These are phyloP conservation scores for Rotaria socialis DNA, from an alignment of 2,888 invertebrate species.

Conservation along the genomic window DNA sequence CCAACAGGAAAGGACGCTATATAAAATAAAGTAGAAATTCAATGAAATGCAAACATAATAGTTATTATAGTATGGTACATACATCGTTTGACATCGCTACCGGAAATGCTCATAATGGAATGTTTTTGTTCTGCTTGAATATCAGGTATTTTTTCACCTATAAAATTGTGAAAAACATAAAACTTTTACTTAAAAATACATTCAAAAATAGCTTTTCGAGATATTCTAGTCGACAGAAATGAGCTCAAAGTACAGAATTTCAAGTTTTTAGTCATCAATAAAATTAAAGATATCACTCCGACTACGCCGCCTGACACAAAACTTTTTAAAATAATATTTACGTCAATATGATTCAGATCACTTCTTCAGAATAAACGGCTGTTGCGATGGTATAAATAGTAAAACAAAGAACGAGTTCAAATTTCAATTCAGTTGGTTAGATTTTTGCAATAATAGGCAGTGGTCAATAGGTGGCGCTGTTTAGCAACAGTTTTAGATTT, in stretches of 20 bases:
- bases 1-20: neutral
- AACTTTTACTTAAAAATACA: no score
- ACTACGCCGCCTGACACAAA: neutral
- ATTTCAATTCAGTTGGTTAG: neutral
- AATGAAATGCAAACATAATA: no score
- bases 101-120: constrained; percentile 17
- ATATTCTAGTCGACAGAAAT: neutral
- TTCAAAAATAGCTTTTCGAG: no score
- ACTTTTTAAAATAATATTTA: neutral
- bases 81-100: neutral
- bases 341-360: neutral
- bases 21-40: neutral
- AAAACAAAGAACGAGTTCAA: constrained; percentile 1
- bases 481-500: neutral
- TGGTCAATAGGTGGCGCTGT: neutral
- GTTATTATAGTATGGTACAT: neutral
- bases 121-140: neutral
- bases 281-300: neutral
- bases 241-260: neutral
- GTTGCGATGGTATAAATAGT: neutral
- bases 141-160: neutral
- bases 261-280: neutral
- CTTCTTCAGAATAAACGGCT: neutral
- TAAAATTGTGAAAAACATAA: neutral
- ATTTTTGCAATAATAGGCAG: neutral